Percentiles rank a stretch among this genome's conserved stretches.
Conservation (phyloP, 2,888 invertebrate species). For the Buathra laborator region DNA sequence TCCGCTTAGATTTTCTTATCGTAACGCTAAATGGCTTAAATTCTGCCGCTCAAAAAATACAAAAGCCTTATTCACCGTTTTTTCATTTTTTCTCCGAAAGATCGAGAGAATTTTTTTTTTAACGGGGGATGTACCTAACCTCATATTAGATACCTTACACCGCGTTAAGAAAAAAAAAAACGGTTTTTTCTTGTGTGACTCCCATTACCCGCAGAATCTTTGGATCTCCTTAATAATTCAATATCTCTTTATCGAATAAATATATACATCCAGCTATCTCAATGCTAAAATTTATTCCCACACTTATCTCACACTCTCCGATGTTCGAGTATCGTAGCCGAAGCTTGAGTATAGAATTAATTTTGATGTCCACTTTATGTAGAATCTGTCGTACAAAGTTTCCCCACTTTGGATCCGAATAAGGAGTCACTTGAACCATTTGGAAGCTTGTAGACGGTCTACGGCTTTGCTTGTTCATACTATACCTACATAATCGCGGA, state of each 20-base stretch:
- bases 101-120: no score
- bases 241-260: neutral
- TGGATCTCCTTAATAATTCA: neutral
- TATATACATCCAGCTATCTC: neutral
- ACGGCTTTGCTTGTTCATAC: neutral
- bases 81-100: no score
- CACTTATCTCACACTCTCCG: neutral
- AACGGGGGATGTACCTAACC: no score
- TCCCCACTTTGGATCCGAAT: neutral
- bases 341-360: neutral
- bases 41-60: no score
- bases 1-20: neutral
- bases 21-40: no score
- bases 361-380: slow-evolving; percentile 22
- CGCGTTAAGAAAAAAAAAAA: neutral
- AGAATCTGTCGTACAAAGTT: slow-evolving; percentile 11
- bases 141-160: no score
- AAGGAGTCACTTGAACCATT: slow-evolving; percentile 5
- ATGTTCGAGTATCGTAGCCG: neutral
- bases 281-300: neutral
- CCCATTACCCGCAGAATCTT: neutral
- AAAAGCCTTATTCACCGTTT: no score
- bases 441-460: slow-evolving; percentile 14
- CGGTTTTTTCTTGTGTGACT: neutral
- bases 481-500: slow-evolving; percentile 37